phyloP scores from a whole-genome alignment of 2,797 vertebrate species.

The Cheirogaleus major region DNA sequence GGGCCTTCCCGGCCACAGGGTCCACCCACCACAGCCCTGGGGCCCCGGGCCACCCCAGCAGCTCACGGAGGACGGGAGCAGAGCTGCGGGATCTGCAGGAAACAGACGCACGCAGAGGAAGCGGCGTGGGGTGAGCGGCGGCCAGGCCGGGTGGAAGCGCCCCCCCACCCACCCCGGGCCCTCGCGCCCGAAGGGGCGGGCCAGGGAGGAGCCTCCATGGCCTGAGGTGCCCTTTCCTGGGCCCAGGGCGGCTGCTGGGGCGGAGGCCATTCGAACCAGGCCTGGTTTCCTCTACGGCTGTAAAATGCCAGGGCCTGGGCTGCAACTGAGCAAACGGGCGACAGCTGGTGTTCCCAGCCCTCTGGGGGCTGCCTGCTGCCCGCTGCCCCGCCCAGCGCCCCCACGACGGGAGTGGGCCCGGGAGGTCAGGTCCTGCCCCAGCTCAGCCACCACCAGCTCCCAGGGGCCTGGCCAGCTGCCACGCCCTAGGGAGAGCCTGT shows the following conservation, averaged over 20 bases:
- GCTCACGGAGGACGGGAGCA: accelerated
- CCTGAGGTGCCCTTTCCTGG: not conserved
- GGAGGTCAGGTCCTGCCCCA: not conserved
- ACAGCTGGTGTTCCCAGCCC: not conserved
- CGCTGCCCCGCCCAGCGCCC: not conserved
- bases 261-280: no score
- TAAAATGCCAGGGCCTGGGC: not conserved
- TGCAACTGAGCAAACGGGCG: not conserved
- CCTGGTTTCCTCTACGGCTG: not conserved
- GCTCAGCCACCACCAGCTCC: not conserved
- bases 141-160: accelerated
- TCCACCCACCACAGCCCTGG: accelerated
- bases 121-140: accelerated
- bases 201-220: not conserved
- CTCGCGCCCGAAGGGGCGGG: not conserved
- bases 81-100: not conserved
- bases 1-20: not conserved
- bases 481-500: no score
- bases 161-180: not conserved
- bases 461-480: not conserved
- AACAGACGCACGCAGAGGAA: not conserved
- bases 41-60: not conserved
- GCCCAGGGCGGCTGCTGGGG: not conserved
- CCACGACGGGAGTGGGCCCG: not conserved
- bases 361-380: accelerated